These are phyloP conservation scores for Nephila pilipes DNA, from an alignment of 1,140 invertebrate genomes.

Conservation along the genomic window DNA sequence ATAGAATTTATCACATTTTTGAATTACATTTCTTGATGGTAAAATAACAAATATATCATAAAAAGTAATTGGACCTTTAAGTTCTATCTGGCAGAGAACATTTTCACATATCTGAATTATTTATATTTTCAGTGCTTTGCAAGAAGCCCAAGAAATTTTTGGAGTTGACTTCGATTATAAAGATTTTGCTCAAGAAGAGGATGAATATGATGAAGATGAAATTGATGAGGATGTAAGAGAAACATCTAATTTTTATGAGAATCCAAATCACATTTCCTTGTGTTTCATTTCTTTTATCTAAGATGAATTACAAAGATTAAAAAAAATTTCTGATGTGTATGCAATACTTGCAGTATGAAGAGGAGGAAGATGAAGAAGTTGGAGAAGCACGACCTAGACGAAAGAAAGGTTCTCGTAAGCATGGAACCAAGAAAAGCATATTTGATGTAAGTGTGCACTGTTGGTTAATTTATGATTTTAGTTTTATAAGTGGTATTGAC, in stretches of 20 bases:
- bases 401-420: constrained; percentile 89
- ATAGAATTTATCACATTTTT: too few relatives aligned
- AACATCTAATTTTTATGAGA: background rate
- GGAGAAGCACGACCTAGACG: constrained; percentile 81
- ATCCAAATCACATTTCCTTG: background rate
- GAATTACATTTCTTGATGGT: too few relatives aligned
- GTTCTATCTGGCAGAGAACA: too few relatives aligned
- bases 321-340: background rate
- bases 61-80: too few relatives aligned
- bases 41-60: too few relatives aligned
- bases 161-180: constrained; percentile 99
- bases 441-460: constrained; percentile 80
- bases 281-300: background rate
- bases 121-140: constrained; percentile 87
- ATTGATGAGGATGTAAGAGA: constrained; percentile 81
- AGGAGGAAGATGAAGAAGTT: constrained; percentile 82
- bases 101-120: too few relatives aligned
- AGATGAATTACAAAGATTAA: background rate
- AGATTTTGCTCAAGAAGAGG: constrained; percentile 91
- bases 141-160: constrained; percentile 99
- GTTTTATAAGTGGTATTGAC: too few relatives aligned
- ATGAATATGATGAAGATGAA: constrained; percentile 87
- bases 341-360: background rate
- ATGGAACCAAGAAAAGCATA: constrained; percentile 92
- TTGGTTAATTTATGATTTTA: background rate